Evolutionary conservation across 2,888 invertebrate species (phyloP).

Genomic region (Hypsopygia costalis): DNA sequence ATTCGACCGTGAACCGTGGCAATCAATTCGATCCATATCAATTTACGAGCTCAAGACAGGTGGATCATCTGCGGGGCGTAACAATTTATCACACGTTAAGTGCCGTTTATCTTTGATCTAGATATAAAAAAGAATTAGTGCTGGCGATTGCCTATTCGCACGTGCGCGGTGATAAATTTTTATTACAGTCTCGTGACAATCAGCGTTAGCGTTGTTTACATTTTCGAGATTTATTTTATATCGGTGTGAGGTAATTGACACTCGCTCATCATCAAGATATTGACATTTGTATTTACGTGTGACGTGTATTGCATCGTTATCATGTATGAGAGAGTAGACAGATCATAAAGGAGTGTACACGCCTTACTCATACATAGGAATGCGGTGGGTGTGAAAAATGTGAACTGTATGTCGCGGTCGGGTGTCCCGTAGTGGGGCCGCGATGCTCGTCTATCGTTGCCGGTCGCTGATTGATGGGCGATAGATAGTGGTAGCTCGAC

Average conservation of each 20-base stretch:
- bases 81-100: constrained; percentile 7
- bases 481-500: constrained; percentile 67
- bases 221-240: constrained; percentile 5
- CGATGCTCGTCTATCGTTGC: constrained; percentile 20
- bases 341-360: background rate
- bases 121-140: background rate
- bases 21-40: constrained; percentile 46
- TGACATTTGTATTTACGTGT: constrained; percentile 1
- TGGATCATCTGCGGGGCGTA: constrained; percentile 34
- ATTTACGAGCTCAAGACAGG: constrained; percentile 35
- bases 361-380: background rate
- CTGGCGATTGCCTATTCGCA: background rate
- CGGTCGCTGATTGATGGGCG: constrained; percentile 69
- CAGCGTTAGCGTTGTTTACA: constrained; percentile 4
- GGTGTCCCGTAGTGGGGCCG: constrained; percentile 7
- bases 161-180: constrained; percentile 7
- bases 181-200: constrained; percentile 1
- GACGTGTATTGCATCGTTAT: background rate
- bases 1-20: constrained; percentile 43
- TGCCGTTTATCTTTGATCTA: constrained; percentile 4
- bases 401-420: background rate
- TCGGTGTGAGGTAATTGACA: constrained; percentile 4
- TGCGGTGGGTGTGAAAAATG: background rate
- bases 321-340: background rate
- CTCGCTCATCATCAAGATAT: background rate